A percentile compares a stretch with the other conserved stretches of the same genome.
phyloP scores from a whole-genome alignment of 2,888 invertebrate species.

The Drosophila putrida region DNA sequence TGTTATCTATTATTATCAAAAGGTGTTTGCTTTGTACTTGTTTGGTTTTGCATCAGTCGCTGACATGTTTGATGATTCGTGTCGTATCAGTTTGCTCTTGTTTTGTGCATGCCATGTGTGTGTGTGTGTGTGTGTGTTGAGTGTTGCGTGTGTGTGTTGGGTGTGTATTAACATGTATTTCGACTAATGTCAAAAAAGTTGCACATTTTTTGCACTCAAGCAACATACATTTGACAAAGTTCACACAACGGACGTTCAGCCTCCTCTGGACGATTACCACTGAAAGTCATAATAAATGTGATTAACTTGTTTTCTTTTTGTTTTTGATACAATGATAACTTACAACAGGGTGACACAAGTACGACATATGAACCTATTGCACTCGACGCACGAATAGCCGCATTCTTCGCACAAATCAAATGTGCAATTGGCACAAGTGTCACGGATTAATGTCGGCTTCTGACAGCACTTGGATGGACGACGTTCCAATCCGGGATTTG shows the following conservation, averaged over 20 bases:
- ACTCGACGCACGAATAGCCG: constrained; percentile 79
- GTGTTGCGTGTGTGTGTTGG: neutral
- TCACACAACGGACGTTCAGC: constrained; percentile 74
- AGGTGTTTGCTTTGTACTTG: constrained; percentile 12
- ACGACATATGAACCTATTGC: constrained; percentile 72
- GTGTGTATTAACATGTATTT: too few relatives aligned
- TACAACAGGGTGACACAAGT: constrained; percentile 78
- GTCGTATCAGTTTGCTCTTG: constrained; percentile 2
- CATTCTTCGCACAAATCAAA: constrained; percentile 78
- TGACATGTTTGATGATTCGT: neutral
- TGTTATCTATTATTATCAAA: neutral
- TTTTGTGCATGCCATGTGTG: neutral
- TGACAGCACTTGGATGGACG: constrained; percentile 64
- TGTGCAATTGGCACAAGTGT: constrained; percentile 68
- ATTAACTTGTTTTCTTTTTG: too few relatives aligned
- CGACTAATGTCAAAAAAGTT: neutral
- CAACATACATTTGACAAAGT: constrained; percentile 65
- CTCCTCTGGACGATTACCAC: constrained; percentile 66
- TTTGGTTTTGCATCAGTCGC: constrained; percentile 1
- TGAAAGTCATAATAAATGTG: constrained; percentile 20
- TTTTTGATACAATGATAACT: constrained; percentile 42
- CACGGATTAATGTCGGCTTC: constrained; percentile 65
- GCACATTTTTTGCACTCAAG: constrained; percentile 8
- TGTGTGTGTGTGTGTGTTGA: neutral
- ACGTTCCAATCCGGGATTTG: constrained; percentile 57